Base-by-base conservation (phyloP, 2,888 invertebrate species). In the Cheilosia vulpina region DNA sequence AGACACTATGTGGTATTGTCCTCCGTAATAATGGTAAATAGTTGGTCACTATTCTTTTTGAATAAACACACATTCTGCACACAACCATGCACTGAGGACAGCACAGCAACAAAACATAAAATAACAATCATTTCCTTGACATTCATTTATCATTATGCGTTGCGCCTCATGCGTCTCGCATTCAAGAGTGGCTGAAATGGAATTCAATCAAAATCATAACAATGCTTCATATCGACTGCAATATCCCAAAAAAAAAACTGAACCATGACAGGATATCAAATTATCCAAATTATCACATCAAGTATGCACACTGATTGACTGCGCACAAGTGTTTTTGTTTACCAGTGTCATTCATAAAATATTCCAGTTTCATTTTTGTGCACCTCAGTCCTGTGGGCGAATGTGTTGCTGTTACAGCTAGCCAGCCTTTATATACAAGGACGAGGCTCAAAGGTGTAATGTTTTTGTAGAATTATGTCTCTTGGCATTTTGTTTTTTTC, bases 101-200 rank as follows among this genome's bases (percentile, higher is more conserved):
- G 31, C 11, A 55, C 17, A 72, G 17, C 27, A n/a, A 65, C 15
- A 7, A 6, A 68, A 68, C 58, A 50, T 1, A n/a, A 9, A 52
- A 52, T 58, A n/a, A 75, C 66, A 60, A 76, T 85, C 55, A 76
- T 68, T 80, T 85, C 68, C 81, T 76, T 68, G 75, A 57, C 80
- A 84, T 66, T 13, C 3, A 38, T 4, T 13, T 38, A 38, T 80
- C 69, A 69, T 60, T 47, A 69, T 27, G 27, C 6, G 27, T 27
- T 27, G 1, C 6, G 27, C 27, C 27, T 27, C 5, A 27, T 75
- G 65, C 57, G 69, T 71, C 43, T 41, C 43, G 27, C 15, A 50
- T 34, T n/a, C 15, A 38, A 38, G 63, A 50, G 47, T 47, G 43
- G 21, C 43, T 65, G 41, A 55, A 68, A 68, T n/a, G 52, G 24